Conservation (phyloP, 2,797 vertebrate species). For the Hephaestus fuliginosus region DNA sequence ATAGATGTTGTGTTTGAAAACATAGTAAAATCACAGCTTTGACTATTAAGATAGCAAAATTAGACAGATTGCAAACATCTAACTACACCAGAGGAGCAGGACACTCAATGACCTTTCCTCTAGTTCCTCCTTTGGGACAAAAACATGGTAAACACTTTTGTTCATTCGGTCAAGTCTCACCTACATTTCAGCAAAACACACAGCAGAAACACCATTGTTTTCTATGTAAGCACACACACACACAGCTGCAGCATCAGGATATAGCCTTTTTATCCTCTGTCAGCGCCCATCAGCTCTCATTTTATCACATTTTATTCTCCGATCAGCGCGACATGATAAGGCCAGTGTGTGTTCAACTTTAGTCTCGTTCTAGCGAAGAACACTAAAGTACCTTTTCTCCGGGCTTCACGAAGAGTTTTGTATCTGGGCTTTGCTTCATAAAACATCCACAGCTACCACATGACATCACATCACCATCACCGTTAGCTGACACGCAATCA, state of each 20-base stretch:
- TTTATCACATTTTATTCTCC: neutral
- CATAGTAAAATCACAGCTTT: too few species aligned
- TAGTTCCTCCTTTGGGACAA: neutral
- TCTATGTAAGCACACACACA: neutral
- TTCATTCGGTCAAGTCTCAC: neutral
- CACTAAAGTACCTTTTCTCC: conserved; percentile 20
- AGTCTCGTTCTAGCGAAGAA: conserved; percentile 14
- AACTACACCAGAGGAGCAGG: too few species aligned
- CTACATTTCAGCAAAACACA: neutral
- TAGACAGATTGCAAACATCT: neutral
- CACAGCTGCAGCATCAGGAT: neutral
- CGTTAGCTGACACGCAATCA: conserved; percentile 38
- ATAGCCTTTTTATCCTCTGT: neutral
- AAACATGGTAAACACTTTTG: neutral
- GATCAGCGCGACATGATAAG: conserved; percentile 16
- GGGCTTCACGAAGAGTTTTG: neutral
- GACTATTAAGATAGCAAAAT: too few species aligned
- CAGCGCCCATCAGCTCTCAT: neutral
- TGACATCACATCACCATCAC: conserved; percentile 39
- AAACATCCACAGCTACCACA: conserved; percentile 19
- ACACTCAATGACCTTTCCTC: neutral
- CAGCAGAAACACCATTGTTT: neutral
- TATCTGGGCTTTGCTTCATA: conserved; percentile 23
- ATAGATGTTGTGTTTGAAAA: too few species aligned
- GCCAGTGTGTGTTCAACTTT: conserved; percentile 36